Evolutionary conservation across 2,797 vertebrate species (phyloP), one percentile per base, ranked within the genome.

Genomic region (Cyclura pinguis): DNA sequence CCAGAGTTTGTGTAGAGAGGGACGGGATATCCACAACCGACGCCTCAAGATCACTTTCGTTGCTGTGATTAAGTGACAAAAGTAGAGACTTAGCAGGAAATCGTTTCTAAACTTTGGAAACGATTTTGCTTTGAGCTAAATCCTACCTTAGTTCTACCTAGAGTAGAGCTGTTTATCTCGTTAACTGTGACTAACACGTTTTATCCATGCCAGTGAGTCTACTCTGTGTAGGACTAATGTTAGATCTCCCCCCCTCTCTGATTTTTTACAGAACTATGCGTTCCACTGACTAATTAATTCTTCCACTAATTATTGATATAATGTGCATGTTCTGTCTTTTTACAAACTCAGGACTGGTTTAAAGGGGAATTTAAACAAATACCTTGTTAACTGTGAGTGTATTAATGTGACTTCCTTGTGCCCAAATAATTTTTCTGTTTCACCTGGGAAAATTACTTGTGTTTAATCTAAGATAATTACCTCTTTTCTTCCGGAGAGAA

Each of bases 391-490:
- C 57, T 77, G 42, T 27, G 80, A 72, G 72, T 27, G 72, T 42
- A 67, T 50, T 50, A 82, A 74, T 50, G 50, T 72, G 69, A 38
- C 42, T 76, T 86, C 55, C 77, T 83, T 90, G 67, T 80, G 62
- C 73, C 47, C 57, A 35, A 6, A 42, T 83, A 64, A 55, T 59
- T 22, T 42, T 83, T 62, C 67, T n/a, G 74, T 87, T 84, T 83
- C 80, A 87, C 47, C 47, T 69, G 59, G 80, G n/a, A 84, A 83
- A 55, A 87, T 84, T 67, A 27, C 47, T 76, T 32, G 50, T 87
- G 73, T 84, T 91, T 77, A 87, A 86, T 77, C 62, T 77, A 32
- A 29, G 57, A 78, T 87, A 91, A 87, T 87, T 90, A 52, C 42
- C 27, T 83, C 47, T 87, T 87, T 64, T 80, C 64, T 86, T 57